Evolutionary conservation across 2,797 vertebrate genomes (phyloP).

Genomic region (Megaceryle alcyon): DNA sequence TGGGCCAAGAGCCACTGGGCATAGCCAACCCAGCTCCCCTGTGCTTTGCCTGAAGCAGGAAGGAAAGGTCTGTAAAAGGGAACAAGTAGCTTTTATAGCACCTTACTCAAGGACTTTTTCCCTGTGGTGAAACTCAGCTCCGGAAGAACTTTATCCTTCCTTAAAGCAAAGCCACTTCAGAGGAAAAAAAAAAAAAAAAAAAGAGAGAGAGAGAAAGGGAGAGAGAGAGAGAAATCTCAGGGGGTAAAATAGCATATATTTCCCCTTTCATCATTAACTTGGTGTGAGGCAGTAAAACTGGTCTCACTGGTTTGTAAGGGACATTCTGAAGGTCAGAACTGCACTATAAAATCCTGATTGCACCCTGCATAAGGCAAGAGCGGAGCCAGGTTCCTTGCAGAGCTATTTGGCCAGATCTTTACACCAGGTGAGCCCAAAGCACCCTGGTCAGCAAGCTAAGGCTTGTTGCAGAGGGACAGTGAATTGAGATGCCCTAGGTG

Average conservation of each 20-base stretch:
- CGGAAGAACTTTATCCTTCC: not conserved
- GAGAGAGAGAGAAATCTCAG: no score
- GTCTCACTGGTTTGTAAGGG: conserved; percentile 52
- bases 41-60: not conserved
- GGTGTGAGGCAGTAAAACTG: conserved; percentile 36
- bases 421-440: not conserved
- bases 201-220: no score
- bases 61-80: not conserved
- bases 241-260: not conserved
- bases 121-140: not conserved
- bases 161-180: not conserved
- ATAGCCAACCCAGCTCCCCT: not conserved
- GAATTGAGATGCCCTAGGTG: no score
- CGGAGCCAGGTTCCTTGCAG: not conserved
- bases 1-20: not conserved
- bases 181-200: no score
- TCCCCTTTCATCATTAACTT: not conserved
- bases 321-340: conserved; percentile 20
- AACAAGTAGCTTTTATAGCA: not conserved
- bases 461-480: not conserved
- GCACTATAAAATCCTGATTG: not conserved
- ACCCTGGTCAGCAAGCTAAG: not conserved
- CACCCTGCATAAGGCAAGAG: not conserved
- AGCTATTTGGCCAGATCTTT: not conserved
- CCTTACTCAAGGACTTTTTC: not conserved